Evolutionary conservation across 2,888 invertebrate genomes (phyloP).

Genomic region (Doris montereyensis): DNA sequence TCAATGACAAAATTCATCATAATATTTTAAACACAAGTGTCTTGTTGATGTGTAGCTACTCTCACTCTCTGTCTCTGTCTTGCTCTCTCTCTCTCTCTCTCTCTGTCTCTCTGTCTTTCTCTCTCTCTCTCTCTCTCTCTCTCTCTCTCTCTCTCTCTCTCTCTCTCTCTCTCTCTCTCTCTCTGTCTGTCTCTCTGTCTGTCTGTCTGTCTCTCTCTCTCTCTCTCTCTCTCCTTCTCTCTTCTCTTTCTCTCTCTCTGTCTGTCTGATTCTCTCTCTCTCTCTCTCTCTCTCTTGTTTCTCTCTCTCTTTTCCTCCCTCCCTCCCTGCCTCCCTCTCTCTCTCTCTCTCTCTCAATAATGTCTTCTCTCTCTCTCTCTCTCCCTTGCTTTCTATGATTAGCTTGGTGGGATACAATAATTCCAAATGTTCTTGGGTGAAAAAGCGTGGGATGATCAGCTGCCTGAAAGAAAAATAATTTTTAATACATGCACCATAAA

Average conservation of each 20-base stretch:
- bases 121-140: background rate
- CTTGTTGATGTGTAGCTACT: too few relatives aligned
- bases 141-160: background rate
- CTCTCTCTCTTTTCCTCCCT: conserved; percentile 27
- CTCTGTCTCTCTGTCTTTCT: background rate
- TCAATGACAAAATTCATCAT: too few relatives aligned
- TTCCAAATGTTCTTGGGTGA: background rate
- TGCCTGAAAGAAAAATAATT: too few relatives aligned
- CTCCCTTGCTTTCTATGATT: too few relatives aligned
- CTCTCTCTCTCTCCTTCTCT: background rate
- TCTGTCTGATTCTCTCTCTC: too few relatives aligned
- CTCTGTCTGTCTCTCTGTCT: background rate
- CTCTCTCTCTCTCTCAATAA: conserved; percentile 7
- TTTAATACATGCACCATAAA: too few relatives aligned
- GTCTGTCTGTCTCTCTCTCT: background rate
- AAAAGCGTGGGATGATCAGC: too few relatives aligned
- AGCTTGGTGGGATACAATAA: too few relatives aligned
- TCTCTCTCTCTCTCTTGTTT: background rate
- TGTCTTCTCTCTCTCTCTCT: background rate
- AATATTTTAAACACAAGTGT: too few relatives aligned
- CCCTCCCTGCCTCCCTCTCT: conserved; percentile 22
- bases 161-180: background rate
- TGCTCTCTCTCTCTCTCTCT: conserved; percentile 2
- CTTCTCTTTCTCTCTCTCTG: background rate
- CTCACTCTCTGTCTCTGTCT: background rate